Conservation (phyloP, 2,113 vertebrate species). For the Alces alces region DNA sequence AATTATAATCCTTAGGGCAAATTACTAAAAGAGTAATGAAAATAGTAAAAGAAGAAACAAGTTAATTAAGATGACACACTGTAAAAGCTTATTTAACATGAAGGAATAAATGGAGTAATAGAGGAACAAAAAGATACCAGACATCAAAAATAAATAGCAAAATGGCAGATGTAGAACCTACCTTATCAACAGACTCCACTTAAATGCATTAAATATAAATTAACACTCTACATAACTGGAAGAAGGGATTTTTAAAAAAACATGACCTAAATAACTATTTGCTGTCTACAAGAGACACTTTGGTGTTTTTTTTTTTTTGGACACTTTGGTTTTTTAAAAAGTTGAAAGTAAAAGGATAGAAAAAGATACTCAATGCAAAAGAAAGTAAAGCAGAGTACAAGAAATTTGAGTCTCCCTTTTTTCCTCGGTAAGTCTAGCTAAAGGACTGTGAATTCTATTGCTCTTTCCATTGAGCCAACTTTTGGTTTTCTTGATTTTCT, state of each 20-base stretch:
- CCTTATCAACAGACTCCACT: background rate
- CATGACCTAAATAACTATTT: background rate
- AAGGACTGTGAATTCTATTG: background rate
- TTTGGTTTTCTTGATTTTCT: background rate
- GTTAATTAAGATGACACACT: background rate
- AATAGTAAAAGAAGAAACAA: background rate
- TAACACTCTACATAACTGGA: background rate
- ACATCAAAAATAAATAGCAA: background rate
- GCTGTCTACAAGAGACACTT: background rate
- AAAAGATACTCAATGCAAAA: background rate
- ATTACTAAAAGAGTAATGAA: background rate
- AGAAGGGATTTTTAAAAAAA: slow-evolving; percentile 1
- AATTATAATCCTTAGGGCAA: background rate
- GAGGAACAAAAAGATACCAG: background rate
- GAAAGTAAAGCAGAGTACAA: background rate
- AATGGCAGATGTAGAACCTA: background rate
- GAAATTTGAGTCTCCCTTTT: background rate
- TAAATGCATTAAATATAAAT: slow-evolving; percentile 22
- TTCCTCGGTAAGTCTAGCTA: background rate
- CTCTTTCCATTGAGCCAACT: background rate
- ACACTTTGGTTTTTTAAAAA: background rate
- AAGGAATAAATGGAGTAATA: slow-evolving; percentile 27
- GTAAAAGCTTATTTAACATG: slow-evolving; percentile 2
- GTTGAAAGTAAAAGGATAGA: background rate
- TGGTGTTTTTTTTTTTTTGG: background rate